Evolutionary conservation across 2,113 vertebrate species (phyloP), one percentile per base, ranked within the genome.

Genomic region (Oceanites oceanicus): DNA sequence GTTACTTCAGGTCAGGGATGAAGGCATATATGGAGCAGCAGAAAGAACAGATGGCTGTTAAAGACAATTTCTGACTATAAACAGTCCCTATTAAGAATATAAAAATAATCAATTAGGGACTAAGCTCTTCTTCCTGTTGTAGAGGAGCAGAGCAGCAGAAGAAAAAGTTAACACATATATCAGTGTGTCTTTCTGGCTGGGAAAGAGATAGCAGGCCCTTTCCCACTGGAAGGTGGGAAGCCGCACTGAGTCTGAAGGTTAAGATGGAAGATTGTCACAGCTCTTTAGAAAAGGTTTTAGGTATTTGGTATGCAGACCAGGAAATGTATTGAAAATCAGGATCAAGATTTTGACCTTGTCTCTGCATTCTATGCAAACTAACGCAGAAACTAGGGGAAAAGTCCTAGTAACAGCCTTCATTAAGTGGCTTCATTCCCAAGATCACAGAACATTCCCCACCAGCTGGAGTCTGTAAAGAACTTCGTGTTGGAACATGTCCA

Each of bases 1-100:
- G 88, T 94, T 94, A 81, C 88, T 88, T 87, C 67, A 79, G 90
- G 95, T 96, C 89, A 90, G 83, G 42, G 44, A 92, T 88, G 86
- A 95, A 73, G 90, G 74, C 71, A 79, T 87, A 74, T 93, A 81
- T 80, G 87, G 87, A 94, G 76, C 67, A 95, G 79, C 75, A 68
- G 62, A 86, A 94, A 90, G 89, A 95, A 94, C 94, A 96, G 95
- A 96, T 82, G 87, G 76, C 68, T 79, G 86, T 56, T 97, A 61
- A 72, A 95, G 88, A 95, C 32, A 92, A 92, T 89, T 96, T 95
- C 68, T 89, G 34, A 84, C 55, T 83, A 56, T 72, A 85, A 91
- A 88, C 92, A 91, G 75, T 58, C 23, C 52, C 29, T 84, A 81
- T 83, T 85, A 96, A 59, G 76, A 92, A 65, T 90, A 94, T 49